Conservation (phyloP, 1,140 invertebrate genomes). For the Drosophila pallidifrons region DNA sequence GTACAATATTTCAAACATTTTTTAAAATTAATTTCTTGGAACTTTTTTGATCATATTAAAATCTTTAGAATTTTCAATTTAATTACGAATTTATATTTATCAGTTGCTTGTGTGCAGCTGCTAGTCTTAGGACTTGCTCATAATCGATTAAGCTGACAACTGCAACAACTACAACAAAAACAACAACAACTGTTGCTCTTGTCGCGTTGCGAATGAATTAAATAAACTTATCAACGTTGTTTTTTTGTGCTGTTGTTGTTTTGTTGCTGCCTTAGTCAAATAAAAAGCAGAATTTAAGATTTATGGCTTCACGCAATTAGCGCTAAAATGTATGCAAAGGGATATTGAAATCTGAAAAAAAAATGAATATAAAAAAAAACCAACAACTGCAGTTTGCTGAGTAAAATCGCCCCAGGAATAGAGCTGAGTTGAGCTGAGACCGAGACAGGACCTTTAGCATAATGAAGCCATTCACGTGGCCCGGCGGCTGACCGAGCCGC, state of each 20-base stretch:
- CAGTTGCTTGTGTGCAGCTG: slow-evolving; percentile 19
- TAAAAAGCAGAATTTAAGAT: slow-evolving; percentile 73
- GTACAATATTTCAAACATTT: no score
- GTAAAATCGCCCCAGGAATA: slow-evolving; percentile 26
- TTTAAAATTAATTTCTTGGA: no score
- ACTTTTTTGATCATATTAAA: background rate
- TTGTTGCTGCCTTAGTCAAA: slow-evolving; percentile 37
- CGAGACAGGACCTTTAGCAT: slow-evolving; percentile 60
- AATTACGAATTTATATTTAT: background rate
- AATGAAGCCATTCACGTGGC: slow-evolving; percentile 65
- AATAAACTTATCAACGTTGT: slow-evolving; percentile 73
- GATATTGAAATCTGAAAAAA: slow-evolving; percentile 71
- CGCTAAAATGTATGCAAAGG: slow-evolving; percentile 81
- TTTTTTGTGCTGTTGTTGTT: slow-evolving; percentile 18
- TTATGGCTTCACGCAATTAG: slow-evolving; percentile 84
- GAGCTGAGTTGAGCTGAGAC: slow-evolving; percentile 26
- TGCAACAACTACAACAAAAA: slow-evolving; percentile 9
- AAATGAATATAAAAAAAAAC: background rate
- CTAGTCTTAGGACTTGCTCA: background rate
- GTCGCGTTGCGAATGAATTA: slow-evolving; percentile 73
- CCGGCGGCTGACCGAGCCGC: slow-evolving; percentile 55
- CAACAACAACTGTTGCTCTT: slow-evolving; percentile 66
- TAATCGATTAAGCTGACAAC: slow-evolving; percentile 27
- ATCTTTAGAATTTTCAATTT: background rate
- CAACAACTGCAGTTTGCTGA: slow-evolving; percentile 8